Percentiles rank a stretch among this genome's conserved stretches.
phyloP scores from a whole-genome alignment of 2,797 vertebrate genomes.

The Lerista edwardsae region DNA sequence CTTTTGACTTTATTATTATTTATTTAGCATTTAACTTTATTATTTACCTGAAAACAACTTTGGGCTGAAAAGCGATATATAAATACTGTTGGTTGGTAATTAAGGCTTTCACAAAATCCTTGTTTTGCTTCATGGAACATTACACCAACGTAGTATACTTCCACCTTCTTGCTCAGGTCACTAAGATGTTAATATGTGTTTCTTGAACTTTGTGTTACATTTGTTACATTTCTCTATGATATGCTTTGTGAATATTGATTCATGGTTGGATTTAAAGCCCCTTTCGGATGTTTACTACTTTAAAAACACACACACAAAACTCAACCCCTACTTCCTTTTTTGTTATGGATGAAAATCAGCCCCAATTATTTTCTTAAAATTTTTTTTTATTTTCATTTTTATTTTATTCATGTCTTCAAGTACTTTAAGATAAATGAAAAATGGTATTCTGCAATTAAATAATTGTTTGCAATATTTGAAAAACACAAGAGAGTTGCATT shows the following conservation, averaged over 20 bases:
- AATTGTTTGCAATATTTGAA: neutral
- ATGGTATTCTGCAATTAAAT: neutral
- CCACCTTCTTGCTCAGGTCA: neutral
- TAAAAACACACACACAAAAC: neutral
- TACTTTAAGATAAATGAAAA: neutral
- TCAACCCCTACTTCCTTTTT: neutral
- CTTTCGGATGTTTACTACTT: neutral
- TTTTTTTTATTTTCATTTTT: no score
- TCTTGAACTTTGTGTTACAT: neutral
- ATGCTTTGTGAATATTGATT: neutral
- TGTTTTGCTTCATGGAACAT: slow-evolving; percentile 5
- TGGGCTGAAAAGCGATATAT: no score
- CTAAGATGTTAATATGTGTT: slow-evolving; percentile 12
- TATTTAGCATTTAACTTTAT: no score
- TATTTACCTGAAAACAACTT: no score
- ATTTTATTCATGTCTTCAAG: neutral
- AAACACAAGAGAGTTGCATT: neutral
- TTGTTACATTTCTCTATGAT: neutral
- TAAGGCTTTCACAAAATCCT: neutral
- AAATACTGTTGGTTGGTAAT: neutral
- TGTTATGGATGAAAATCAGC: neutral
- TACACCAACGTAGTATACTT: neutral
- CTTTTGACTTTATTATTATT: no score
- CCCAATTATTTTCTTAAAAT: neutral
- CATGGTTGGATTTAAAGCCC: neutral